Percentiles rank a stretch among this genome's conserved stretches.
These are phyloP conservation scores for Orgyia antiqua DNA, from an alignment of 2,888 invertebrate species.

Conservation along the genomic window DNA sequence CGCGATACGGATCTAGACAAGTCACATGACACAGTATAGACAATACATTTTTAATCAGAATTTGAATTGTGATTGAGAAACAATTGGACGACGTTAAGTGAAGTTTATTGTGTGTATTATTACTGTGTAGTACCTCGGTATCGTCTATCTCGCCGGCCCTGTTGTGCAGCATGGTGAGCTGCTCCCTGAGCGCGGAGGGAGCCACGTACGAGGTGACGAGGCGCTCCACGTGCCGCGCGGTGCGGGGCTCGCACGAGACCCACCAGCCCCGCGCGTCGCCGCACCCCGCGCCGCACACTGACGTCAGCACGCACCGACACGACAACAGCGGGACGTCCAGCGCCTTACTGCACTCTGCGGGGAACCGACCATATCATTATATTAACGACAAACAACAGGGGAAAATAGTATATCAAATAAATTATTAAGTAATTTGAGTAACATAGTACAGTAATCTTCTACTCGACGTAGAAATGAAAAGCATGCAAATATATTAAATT, in stretches of 20 bases:
- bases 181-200: constrained; percentile 23
- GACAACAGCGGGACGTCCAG: constrained; percentile 57
- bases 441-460: too few species aligned
- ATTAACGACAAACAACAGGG: too few species aligned
- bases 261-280: constrained; percentile 83
- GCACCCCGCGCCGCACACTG: constrained; percentile 82
- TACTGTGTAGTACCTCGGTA: constrained; percentile 27
- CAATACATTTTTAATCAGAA: too few species aligned
- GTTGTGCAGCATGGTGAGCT: constrained; percentile 20
- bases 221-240: constrained; percentile 35
- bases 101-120: too few species aligned
- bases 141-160: constrained; percentile 22
- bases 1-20: constrained; percentile 84
- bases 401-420: too few species aligned
- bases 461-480: too few species aligned
- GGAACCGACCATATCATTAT: neutral
- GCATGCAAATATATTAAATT: too few species aligned
- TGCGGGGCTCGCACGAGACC: constrained; percentile 83
- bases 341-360: neutral
- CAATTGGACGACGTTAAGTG: too few species aligned
- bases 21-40: too few species aligned
- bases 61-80: too few species aligned
- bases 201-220: constrained; percentile 74
- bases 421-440: too few species aligned
- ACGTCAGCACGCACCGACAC: constrained; percentile 80